phyloP scores from a whole-genome alignment of 2,888 invertebrate genomes.

The Embidobia sp. region DNA sequence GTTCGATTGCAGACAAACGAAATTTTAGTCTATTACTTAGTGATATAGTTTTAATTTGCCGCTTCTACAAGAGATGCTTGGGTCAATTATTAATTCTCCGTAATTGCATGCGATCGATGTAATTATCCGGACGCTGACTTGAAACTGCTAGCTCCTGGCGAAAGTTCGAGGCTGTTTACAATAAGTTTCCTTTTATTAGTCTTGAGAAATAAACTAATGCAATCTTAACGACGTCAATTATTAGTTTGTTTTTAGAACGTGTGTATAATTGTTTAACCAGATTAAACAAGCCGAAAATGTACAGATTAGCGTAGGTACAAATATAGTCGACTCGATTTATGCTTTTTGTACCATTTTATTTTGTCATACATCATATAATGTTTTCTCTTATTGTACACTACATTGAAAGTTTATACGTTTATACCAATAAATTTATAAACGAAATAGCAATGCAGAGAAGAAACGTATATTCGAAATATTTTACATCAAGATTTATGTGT shows the following conservation, averaged over 20 bases:
- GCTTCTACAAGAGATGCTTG: conserved; percentile 1
- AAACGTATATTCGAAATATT: conserved; percentile 9
- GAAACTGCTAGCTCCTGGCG: conserved; percentile 3
- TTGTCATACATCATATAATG: conserved; percentile 4
- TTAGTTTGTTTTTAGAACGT: neutral
- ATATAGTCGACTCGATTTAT: neutral
- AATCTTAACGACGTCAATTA: conserved; percentile 15
- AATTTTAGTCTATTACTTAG: conserved; percentile 29
- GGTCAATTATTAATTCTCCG: conserved; percentile 26
- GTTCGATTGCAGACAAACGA: neutral
- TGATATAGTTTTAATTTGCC: conserved; percentile 14
- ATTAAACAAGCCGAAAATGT: neutral
- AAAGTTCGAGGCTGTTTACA: conserved; percentile 18
- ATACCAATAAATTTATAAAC: conserved; percentile 9
- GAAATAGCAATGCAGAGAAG: conserved; percentile 8
- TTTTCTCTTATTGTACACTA: conserved; percentile 4
- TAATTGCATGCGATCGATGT: conserved; percentile 21
- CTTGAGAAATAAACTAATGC: conserved; percentile 13
- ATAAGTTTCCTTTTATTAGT: conserved; percentile 5
- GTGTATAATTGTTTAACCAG: conserved; percentile 2
- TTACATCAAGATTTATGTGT: conserved; percentile 17
- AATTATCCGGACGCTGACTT: conserved; percentile 8
- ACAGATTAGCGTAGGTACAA: neutral
- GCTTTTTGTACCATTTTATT: conserved; percentile 4
- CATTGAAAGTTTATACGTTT: conserved; percentile 15